phyloP scores from a whole-genome alignment of 2,888 invertebrate species.

The Idaea biselata region DNA sequence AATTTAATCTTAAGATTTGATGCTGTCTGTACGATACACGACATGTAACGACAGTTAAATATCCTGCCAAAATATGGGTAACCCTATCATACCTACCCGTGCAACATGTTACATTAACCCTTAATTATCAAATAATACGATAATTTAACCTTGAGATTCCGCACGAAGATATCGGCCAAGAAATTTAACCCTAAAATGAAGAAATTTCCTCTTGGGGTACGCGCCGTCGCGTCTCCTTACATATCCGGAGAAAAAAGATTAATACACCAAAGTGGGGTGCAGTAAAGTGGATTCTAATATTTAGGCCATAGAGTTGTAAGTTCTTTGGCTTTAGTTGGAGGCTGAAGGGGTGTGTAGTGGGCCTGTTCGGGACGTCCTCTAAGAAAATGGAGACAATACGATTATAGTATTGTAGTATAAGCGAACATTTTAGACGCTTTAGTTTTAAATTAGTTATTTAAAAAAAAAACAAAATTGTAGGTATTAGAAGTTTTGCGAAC shows the following conservation, averaged over 20 bases:
- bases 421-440: constrained; percentile 32
- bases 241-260: constrained; percentile 25
- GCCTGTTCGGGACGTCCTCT: constrained; percentile 68
- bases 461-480: background rate
- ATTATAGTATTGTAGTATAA: constrained; percentile 63
- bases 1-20: constrained; percentile 60
- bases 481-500: too few species aligned
- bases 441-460: background rate
- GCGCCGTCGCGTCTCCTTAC: constrained; percentile 65
- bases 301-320: background rate
- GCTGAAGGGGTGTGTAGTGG: constrained; percentile 62
- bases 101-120: constrained; percentile 9
- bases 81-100: background rate
- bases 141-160: constrained; percentile 56
- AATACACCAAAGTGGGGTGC: constrained; percentile 16
- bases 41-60: too few species aligned
- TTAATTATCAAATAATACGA: constrained; percentile 16
- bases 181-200: constrained; percentile 67
- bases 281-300: constrained; percentile 19
- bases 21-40: too few species aligned
- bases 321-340: background rate
- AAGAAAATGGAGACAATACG: constrained; percentile 75
- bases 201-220: constrained; percentile 51
- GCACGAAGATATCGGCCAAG: constrained; percentile 45
- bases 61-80: background rate